These are phyloP conservation scores for Microcebus murinus DNA, from an alignment of 2,113 vertebrate species.

Conservation along the genomic window DNA sequence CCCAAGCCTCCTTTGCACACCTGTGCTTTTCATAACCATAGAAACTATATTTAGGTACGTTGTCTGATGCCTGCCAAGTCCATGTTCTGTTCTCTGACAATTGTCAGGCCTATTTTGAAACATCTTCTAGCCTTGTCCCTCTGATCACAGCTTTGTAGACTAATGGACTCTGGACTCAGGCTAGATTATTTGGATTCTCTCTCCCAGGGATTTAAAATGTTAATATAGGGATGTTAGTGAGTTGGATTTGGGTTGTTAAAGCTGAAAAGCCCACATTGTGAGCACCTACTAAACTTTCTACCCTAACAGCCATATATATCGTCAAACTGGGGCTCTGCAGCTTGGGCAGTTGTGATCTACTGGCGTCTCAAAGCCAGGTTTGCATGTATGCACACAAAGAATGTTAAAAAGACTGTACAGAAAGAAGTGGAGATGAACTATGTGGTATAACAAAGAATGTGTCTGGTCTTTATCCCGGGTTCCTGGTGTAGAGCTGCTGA, in stretches of 20 bases:
- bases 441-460: not conserved
- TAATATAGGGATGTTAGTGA: not conserved
- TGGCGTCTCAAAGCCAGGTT: not conserved
- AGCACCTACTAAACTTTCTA: no score
- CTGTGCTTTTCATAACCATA: not conserved
- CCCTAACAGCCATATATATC: not conserved
- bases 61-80: not conserved
- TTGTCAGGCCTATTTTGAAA: not conserved
- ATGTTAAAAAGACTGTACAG: not conserved
- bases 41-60: not conserved
- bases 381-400: not conserved
- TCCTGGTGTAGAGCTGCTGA: not conserved
- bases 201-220: not conserved
- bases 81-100: not conserved
- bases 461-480: not conserved
- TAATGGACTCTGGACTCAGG: not conserved
- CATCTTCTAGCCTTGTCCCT: not conserved
- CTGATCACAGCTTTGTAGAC: not conserved
- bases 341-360: not conserved
- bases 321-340: not conserved
- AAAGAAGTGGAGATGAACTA: not conserved
- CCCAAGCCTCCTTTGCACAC: not conserved
- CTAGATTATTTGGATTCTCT: not conserved
- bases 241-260: not conserved
- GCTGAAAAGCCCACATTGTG: not conserved